phyloP scores from a whole-genome alignment of 2,113 vertebrate genomes.

The Prochilodus magdalenae region DNA sequence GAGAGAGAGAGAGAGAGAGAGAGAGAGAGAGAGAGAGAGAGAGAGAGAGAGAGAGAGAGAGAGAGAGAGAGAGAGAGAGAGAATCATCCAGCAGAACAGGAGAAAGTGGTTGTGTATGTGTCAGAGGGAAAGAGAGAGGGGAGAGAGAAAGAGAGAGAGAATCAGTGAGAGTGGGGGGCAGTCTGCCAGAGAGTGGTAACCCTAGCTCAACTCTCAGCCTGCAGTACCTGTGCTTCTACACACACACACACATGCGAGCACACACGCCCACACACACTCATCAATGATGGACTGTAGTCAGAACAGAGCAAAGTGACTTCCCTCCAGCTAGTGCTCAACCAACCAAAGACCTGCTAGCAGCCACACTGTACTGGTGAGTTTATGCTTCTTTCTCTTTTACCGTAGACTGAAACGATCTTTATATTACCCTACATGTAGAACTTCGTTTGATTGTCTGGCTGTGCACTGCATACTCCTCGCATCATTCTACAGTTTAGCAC shows the following conservation, averaged over 20 bases:
- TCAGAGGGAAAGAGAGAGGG: constrained; percentile 1
- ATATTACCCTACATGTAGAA: neutral
- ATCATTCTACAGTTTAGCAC: neutral
- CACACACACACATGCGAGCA: constrained; percentile 25
- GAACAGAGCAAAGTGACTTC: constrained; percentile 52
- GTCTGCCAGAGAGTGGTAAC: constrained; percentile 60
- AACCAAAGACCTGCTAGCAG: constrained; percentile 36
- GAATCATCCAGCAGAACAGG: constrained; percentile 21
- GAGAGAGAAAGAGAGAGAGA: constrained; percentile 25
- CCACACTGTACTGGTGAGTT: constrained; percentile 54
- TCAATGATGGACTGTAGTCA: constrained; percentile 53
- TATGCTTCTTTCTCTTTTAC: neutral
- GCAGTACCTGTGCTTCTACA: constrained; percentile 48
- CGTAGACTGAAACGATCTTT: neutral
- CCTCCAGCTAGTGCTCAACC: constrained; percentile 23
- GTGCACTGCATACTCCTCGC: neutral
- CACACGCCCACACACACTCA: constrained; percentile 11
- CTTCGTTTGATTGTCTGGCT: neutral
- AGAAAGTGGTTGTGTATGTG: constrained; percentile 27
- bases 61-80: constrained; percentile 8
- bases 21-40: constrained; percentile 16
- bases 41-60: neutral
- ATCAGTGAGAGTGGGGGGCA: constrained; percentile 37
- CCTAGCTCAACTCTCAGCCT: constrained; percentile 59
- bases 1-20: constrained; percentile 33